Evolutionary conservation across 2,888 invertebrate genomes (phyloP), one percentile per base, ranked within the genome.

Genomic region (Temnothorax ravouxi): DNA sequence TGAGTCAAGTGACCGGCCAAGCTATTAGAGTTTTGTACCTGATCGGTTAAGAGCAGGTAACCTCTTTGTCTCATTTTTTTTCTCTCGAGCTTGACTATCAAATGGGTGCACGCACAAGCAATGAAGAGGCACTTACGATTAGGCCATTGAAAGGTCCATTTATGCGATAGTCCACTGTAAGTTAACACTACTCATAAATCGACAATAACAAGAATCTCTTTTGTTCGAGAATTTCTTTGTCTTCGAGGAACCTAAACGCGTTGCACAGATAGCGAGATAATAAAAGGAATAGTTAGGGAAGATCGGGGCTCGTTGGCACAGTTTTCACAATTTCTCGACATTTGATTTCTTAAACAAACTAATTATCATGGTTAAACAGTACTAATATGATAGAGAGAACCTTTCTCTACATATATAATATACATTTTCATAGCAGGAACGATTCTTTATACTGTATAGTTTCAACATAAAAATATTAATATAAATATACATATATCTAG

Each of bases 101-200:
- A 89, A 87, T 89, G 87, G 86, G 87, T 90, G 89, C 90, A 87
- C 86, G 83, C 82, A 90, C 76, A 85, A 87, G 89, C 90, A 90
- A 90, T 90, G 90, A 90, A 90, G 86, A 89, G 88, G 88, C 89
- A 89, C 87, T 90, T 89, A 89, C 85, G 89, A 90, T 90, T 90
- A 89, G 87, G 66, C 80, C 79, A 21, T 72, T 38, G 69, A 80
- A 84, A 87, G 85, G 74, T 86, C 90, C 88, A 90, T 88, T 90
- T 89, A 86, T 86, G 83, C 84, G 84, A 82, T 84, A 83, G 85
- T 86, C 82, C 87, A 84, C 86, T 88, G 86, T 86, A 89, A 88
- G 88, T 88, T 84, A 72, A 82, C 87, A 82, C 29, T 85, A 71
- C 86, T 85, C 88, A 86, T 90, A 88, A 89, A 87, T 90, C 82